phyloP scores from a whole-genome alignment of 2,888 invertebrate species.

The Neuroscelio doddi region DNA sequence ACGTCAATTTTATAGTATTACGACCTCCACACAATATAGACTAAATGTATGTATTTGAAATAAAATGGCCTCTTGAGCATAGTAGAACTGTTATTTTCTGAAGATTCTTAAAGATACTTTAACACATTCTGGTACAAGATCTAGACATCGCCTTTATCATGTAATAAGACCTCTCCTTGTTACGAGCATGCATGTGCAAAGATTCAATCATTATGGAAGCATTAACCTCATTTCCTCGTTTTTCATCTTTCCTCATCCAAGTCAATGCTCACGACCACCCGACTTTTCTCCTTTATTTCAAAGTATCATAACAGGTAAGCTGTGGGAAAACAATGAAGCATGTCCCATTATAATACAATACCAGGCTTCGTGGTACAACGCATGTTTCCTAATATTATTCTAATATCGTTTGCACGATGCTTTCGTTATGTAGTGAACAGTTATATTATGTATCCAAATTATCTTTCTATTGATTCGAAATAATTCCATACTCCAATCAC shows the following conservation, averaged over 20 bases:
- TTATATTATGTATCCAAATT: slow-evolving; percentile 35
- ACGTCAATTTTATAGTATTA: no score
- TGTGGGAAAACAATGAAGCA: slow-evolving; percentile 45
- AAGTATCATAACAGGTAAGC: slow-evolving; percentile 37
- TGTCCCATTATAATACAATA: slow-evolving; percentile 46
- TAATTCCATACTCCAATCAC: no score
- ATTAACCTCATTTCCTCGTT: slow-evolving; percentile 55
- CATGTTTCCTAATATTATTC: slow-evolving; percentile 45
- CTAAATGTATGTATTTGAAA: no score
- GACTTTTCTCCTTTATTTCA: slow-evolving; percentile 16
- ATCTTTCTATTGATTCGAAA: slow-evolving; percentile 3
- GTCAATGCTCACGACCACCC: slow-evolving; percentile 39
- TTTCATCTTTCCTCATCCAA: slow-evolving; percentile 29
- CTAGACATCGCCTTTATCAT: not conserved
- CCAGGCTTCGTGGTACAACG: slow-evolving; percentile 38
- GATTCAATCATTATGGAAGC: slow-evolving; percentile 61
- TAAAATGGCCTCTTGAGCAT: no score
- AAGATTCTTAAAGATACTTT: no score
- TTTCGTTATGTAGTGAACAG: slow-evolving; percentile 26
- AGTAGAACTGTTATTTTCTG: no score
- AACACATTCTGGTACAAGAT: not conserved
- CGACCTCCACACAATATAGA: no score
- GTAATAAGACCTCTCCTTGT: not conserved
- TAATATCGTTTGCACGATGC: slow-evolving; percentile 37
- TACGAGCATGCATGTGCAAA: slow-evolving; percentile 40